phyloP scores from a whole-genome alignment of 2,797 vertebrate species.

The Heliangelus exortis region DNA sequence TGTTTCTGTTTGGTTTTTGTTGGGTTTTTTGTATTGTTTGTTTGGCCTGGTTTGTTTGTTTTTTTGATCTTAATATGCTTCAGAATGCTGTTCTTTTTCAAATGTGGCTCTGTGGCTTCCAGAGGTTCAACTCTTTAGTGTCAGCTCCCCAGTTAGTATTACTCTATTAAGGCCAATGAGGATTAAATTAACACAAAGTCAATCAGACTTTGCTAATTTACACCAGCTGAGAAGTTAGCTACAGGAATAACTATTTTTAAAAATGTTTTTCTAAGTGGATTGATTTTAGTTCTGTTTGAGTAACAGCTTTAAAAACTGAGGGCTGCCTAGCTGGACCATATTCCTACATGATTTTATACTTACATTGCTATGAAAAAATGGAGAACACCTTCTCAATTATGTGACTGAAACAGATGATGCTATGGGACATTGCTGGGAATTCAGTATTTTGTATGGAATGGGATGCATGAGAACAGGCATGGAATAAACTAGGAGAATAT shows the following conservation, averaged over 20 bases:
- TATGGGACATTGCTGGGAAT: not conserved
- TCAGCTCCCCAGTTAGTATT: not conserved
- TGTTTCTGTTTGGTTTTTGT: not conserved
- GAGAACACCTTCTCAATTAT: not conserved
- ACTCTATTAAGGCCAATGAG: not conserved
- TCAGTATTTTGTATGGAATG: not conserved
- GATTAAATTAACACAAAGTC: conserved; percentile 6
- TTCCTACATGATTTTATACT: not conserved
- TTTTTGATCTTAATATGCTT: not conserved
- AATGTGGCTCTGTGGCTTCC: not conserved
- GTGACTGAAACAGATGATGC: conserved; percentile 4
- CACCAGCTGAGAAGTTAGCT: not conserved
- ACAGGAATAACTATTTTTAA: not conserved
- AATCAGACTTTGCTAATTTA: not conserved
- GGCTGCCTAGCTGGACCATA: not conserved
- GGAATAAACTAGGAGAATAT: not conserved
- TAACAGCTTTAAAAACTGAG: conserved; percentile 1
- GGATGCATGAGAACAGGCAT: not conserved
- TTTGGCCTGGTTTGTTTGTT: no score
- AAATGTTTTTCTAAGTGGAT: not conserved
- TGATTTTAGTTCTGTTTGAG: not conserved
- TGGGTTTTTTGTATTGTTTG: not conserved
- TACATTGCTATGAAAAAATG: not conserved
- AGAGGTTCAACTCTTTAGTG: not conserved
- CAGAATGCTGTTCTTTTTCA: not conserved